Percentiles rank a stretch among this genome's conserved stretches.
These are phyloP conservation scores for Pseudoips prasinana DNA, from an alignment of 2,888 invertebrate species.

Conservation along the genomic window DNA sequence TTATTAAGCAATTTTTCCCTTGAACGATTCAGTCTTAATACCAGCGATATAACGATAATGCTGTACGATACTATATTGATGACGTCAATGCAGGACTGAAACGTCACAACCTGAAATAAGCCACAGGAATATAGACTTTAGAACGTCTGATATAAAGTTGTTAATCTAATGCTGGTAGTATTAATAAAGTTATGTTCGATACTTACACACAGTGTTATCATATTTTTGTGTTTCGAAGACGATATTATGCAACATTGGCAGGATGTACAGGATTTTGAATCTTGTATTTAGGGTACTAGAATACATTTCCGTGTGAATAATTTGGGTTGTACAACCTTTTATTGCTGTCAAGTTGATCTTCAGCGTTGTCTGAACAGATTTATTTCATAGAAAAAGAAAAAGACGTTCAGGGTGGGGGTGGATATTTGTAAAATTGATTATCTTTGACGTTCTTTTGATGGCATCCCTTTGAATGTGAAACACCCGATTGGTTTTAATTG, in stretches of 20 bases:
- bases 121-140: slow-evolving; percentile 24
- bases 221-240: slow-evolving; percentile 42
- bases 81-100: slow-evolving; percentile 34
- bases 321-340: slow-evolving; percentile 21
- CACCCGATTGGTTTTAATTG: slow-evolving; percentile 72
- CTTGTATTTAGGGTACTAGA: rapidly evolving
- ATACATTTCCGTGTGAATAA: slow-evolving; percentile 8
- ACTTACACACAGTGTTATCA: slow-evolving; percentile 69
- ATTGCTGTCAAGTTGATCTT: slow-evolving; percentile 21
- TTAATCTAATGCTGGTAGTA: slow-evolving; percentile 19
- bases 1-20: slow-evolving; percentile 78
- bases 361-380: slow-evolving; percentile 57
- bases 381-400: slow-evolving; percentile 67
- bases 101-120: slow-evolving; percentile 18
- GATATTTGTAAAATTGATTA: slow-evolving; percentile 80
- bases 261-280: slow-evolving; percentile 10
- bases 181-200: slow-evolving; percentile 73
- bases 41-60: slow-evolving; percentile 70
- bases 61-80: slow-evolving; percentile 71
- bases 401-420: slow-evolving; percentile 48
- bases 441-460: slow-evolving; percentile 72
- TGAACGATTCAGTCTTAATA: slow-evolving; percentile 72
- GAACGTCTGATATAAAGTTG: background rate
- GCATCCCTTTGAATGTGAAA: slow-evolving; percentile 52
- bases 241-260: background rate